phyloP scores from a whole-genome alignment of 1,140 invertebrate species.

The Trichomalopsis sarcophagae region DNA sequence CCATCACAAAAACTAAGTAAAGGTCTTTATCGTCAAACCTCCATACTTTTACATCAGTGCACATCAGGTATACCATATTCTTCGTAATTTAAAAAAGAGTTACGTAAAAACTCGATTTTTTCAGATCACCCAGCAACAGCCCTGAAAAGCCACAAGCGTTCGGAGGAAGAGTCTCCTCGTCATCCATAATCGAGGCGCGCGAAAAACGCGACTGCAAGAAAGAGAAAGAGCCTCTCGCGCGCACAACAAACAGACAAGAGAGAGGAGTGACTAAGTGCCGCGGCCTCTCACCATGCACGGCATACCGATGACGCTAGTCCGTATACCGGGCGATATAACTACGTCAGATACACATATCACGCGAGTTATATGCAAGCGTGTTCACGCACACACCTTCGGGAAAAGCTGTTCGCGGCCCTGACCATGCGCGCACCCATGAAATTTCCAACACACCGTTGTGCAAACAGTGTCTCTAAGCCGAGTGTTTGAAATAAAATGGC shows the following conservation, averaged over 20 bases:
- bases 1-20: no score
- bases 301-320: slow-evolving; percentile 67
- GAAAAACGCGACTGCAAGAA: background rate
- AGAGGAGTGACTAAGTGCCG: slow-evolving; percentile 63
- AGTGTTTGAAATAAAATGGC: background rate
- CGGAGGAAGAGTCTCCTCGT: background rate
- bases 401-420: background rate
- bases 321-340: slow-evolving; percentile 26
- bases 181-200: background rate
- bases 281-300: slow-evolving; percentile 68
- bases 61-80: no score
- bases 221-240: background rate
- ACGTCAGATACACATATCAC: slow-evolving; percentile 39
- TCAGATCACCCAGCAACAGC: no score
- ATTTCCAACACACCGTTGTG: background rate
- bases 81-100: no score
- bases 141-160: background rate
- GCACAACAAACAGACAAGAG: background rate
- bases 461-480: no score
- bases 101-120: no score
- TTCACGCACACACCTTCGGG: background rate
- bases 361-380: slow-evolving; percentile 21
- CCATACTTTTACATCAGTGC: no score
- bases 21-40: no score
- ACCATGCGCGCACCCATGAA: slow-evolving; percentile 19